A percentile compares a stretch with the other conserved stretches of the same genome.
phyloP scores from a whole-genome alignment of 1,140 invertebrate species.

The Diachasmimorpha longicaudata region DNA sequence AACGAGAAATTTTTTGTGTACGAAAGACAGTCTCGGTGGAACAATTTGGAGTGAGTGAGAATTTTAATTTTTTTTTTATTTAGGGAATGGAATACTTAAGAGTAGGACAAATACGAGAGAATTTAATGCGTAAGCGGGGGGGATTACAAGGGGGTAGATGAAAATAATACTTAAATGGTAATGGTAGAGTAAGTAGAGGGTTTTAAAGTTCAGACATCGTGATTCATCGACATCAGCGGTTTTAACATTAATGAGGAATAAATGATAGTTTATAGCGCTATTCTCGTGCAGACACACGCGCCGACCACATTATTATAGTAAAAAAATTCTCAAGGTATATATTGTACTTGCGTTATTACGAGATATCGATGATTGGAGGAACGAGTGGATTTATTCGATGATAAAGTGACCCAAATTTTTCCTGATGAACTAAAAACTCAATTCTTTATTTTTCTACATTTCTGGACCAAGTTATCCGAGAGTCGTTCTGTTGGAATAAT shows the following conservation, averaged over 20 bases:
- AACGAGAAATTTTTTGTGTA: neutral
- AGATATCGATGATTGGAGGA: slow-evolving; percentile 10
- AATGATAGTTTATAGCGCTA: slow-evolving; percentile 12
- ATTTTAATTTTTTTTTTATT: neutral
- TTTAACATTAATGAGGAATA: slow-evolving; percentile 7
- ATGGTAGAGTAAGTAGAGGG: neutral
- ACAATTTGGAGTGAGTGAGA: neutral
- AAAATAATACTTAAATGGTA: neutral
- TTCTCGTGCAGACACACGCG: slow-evolving; percentile 20
- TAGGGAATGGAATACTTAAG: neutral
- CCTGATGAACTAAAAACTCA: neutral
- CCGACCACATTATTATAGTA: neutral
- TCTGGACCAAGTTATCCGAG: slow-evolving; percentile 10
- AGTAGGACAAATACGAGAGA: slow-evolving; percentile 13
- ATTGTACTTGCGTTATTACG: neutral
- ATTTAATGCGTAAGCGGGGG: neutral
- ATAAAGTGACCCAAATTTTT: neutral
- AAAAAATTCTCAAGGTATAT: neutral
- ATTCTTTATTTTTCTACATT: slow-evolving; percentile 22
- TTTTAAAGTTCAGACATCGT: slow-evolving; percentile 2
- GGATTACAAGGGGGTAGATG: neutral
- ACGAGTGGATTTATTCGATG: neutral
- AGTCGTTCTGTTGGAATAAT: neutral
- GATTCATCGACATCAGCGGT: slow-evolving; percentile 22
- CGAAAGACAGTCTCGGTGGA: neutral